Base-by-base conservation (phyloP, 2,113 vertebrate species). In the Tiliqua scincoides region DNA sequence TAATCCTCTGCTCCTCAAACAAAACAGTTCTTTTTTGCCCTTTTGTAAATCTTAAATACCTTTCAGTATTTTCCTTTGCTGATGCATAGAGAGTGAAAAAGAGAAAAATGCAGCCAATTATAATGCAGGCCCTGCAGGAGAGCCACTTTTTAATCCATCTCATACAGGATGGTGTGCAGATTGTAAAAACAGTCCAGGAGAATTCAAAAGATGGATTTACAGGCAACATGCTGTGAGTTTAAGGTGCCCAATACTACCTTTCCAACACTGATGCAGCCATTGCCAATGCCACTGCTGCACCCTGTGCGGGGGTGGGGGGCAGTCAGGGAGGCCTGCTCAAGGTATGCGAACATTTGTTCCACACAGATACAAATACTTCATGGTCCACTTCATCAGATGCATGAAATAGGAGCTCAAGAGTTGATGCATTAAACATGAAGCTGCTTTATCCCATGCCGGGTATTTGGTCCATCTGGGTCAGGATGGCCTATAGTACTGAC, bases 131-230 rank as follows among this genome's bases (percentile, higher is more conserved):
- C 3, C 35, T 65, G 35, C 12, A 1, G 21, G 20, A 27, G 25
- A 43, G 30, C 9, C 84, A 85, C n/a, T n/a, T 37, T 82, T 37
- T 37, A 61, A 75, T 37, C 57, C 65, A 32, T 32, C 68, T 83
- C 75, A 0, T 92, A 82, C 84, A 83, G 52, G 32, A 82, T 87
- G 57, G 57, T 61, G 85, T 79, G 61, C 65, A 90, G 43, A 80
- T 80, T 75, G 68, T 59, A 87, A 63, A 75, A 89, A n/a, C 75
- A 67, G 89, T 82, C 89, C 77, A 27, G 70, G 84, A 77, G 84
- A 85, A 83, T 89, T 78, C 52, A 78, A 81, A 80, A 85, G 74
- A 54, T 0, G 2, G 85, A 86, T 92, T 91, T 89, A 86, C 52
- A 3, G 83, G 75, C 83, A 86, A 32, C 75, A 68, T 27, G 62